These are phyloP conservation scores for Bombyx huttoni DNA, from an alignment of 2,888 invertebrate species.

Conservation along the genomic window DNA sequence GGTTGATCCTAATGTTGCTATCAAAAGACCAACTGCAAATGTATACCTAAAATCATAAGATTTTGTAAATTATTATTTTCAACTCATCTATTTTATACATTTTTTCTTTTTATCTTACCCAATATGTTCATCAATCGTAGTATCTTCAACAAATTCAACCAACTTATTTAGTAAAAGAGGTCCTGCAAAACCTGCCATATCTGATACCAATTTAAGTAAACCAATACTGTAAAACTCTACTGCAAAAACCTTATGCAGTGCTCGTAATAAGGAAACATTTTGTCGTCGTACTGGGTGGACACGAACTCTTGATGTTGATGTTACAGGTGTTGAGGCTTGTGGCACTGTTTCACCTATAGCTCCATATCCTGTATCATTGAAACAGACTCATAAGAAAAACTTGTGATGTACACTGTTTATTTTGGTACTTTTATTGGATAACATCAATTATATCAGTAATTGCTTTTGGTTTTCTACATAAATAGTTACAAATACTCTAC, in stretches of 20 bases:
- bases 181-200: constrained; percentile 88
- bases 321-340: constrained; percentile 48
- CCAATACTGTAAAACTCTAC: constrained; percentile 89
- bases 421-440: no score
- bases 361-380: constrained; percentile 38
- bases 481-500: no score
- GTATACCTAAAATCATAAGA: constrained; percentile 33
- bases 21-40: constrained; percentile 49
- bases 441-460: no score
- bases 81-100: not conserved
- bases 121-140: constrained; percentile 75
- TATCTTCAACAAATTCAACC: constrained; percentile 83
- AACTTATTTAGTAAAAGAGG: constrained; percentile 89
- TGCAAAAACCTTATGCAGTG: constrained; percentile 83
- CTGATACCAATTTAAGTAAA: constrained; percentile 84
- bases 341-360: constrained; percentile 39
- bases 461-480: not conserved
- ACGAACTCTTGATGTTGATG: constrained; percentile 43
- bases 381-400: not conserved
- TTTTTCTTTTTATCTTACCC: constrained; percentile 61
- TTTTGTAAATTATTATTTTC: not conserved
- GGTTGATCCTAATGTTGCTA: constrained; percentile 72
- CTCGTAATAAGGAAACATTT: constrained; percentile 74
- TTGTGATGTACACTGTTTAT: no score
- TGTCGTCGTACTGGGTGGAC: constrained; percentile 42